These are phyloP conservation scores for Ictalurus furcatus DNA, from an alignment of 2,113 vertebrate species.

Conservation along the genomic window DNA sequence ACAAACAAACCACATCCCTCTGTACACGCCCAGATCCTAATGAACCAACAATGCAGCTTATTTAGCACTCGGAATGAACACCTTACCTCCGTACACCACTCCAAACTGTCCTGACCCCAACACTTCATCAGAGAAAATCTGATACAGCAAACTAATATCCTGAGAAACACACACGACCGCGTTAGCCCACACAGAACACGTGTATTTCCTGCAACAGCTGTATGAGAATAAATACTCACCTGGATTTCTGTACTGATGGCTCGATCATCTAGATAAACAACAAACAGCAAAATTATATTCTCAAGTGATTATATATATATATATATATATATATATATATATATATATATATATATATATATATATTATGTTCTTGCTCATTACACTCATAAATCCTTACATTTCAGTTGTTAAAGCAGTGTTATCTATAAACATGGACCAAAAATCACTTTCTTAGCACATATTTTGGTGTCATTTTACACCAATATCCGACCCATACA, in stretches of 20 bases:
- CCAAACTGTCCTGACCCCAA: conserved; percentile 88
- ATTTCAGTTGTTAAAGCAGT: not conserved
- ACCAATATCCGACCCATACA: not conserved
- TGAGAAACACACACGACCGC: conserved; percentile 53
- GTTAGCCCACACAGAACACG: not conserved
- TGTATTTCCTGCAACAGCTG: not conserved
- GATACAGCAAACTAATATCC: conserved; percentile 81
- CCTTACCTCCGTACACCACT: conserved; percentile 81
- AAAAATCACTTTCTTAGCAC: not conserved
- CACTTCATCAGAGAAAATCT: conserved; percentile 83
- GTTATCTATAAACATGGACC: not conserved
- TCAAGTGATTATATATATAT: not conserved
- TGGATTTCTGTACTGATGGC: conserved; percentile 1
- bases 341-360: no score
- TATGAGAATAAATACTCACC: conserved; percentile 55
- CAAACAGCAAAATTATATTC: not conserved
- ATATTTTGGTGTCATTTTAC: not conserved
- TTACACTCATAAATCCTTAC: not conserved
- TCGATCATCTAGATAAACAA: conserved; percentile 55
- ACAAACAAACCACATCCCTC: conserved; percentile 19
- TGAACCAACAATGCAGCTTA: not conserved
- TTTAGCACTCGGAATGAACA: not conserved
- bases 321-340: no score
- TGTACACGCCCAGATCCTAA: not conserved
- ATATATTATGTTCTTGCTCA: not conserved